Evolutionary conservation across 2,113 vertebrate genomes (phyloP).

Genomic region (Serinus canaria): DNA sequence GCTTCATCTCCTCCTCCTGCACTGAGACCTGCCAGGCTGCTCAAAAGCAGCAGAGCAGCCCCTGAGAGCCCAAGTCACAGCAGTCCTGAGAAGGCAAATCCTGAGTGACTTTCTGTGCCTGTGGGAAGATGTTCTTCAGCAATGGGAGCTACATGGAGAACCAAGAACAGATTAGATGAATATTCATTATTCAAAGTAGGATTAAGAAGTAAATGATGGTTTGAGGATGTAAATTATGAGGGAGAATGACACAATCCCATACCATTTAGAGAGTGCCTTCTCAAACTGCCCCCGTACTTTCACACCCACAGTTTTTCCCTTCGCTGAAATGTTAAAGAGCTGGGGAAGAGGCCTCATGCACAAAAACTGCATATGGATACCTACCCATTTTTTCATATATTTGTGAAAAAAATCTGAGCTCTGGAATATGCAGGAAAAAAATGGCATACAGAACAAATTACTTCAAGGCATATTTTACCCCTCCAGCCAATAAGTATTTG

Average conservation of each 20-base stretch:
- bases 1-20: not conserved
- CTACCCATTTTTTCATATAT: not conserved
- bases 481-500: not conserved
- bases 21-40: not conserved
- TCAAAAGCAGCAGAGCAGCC: not conserved
- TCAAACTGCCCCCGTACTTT: slow-evolving; percentile 19
- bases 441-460: not conserved
- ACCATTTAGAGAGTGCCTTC: slow-evolving; percentile 32
- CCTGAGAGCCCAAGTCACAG: fast-evolving
- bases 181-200: slow-evolving; percentile 18
- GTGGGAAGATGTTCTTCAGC: not conserved
- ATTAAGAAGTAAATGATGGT: slow-evolving; percentile 1
- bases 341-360: not conserved
- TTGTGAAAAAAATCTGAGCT: not conserved
- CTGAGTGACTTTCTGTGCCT: not conserved
- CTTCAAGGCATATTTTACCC: not conserved
- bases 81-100: not conserved
- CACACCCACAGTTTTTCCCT: slow-evolving; percentile 12
- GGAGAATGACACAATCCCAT: slow-evolving; percentile 26
- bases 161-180: not conserved
- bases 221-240: slow-evolving; percentile 27
- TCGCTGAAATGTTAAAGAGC: slow-evolving; percentile 18
- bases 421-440: not conserved
- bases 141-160: not conserved
- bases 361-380: not conserved